A percentile compares a stretch with the other conserved stretches of the same genome.
These are phyloP conservation scores for Tapera naevia DNA, from an alignment of 2,797 vertebrate species.

Conservation along the genomic window DNA sequence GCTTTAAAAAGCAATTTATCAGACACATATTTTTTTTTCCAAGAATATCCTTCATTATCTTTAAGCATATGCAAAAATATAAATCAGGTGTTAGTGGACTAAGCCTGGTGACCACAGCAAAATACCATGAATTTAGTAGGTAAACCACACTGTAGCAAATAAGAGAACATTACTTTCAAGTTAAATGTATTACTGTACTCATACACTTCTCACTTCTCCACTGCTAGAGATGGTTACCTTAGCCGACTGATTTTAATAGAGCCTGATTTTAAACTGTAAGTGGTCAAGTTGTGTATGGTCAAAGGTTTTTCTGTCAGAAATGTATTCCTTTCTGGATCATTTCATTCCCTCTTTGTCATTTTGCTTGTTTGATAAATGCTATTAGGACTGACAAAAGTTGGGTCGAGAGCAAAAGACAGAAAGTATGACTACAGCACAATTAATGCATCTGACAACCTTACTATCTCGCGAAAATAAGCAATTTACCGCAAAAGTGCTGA, in stretches of 20 bases:
- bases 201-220: background rate
- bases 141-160: background rate
- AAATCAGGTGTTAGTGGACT: background rate
- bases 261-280: background rate
- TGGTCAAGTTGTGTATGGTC: background rate
- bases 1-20: background rate
- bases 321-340: background rate
- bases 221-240: background rate
- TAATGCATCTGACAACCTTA: background rate
- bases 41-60: background rate
- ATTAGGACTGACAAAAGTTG: background rate
- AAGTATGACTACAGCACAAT: background rate
- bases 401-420: background rate
- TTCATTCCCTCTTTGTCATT: background rate
- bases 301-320: background rate
- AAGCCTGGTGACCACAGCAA: background rate
- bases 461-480: background rate
- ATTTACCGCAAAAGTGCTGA: background rate
- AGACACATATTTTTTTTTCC: background rate
- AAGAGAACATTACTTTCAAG: background rate
- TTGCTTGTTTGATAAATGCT: background rate
- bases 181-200: background rate
- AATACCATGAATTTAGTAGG: background rate
- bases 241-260: background rate
- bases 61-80: background rate